Evolutionary conservation across 2,888 invertebrate species (phyloP), one percentile per base, ranked within the genome.

Genomic region (Hyposoter dolosus): DNA sequence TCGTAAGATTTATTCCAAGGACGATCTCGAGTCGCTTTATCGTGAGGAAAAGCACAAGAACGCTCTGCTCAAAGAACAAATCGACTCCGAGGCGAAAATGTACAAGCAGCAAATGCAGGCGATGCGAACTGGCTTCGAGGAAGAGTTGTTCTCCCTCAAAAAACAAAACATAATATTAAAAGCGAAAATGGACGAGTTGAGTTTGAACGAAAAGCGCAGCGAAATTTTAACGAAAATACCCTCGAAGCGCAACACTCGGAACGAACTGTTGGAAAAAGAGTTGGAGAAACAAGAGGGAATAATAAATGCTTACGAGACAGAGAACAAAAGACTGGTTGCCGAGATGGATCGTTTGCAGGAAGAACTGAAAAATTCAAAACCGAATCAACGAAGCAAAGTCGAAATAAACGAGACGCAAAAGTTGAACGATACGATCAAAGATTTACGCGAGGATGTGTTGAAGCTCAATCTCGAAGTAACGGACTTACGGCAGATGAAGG

Each of bases 151-250:
- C 78, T 85, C 91, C 0, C 72, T 94, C 1, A 94, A 93, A 53
- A 94, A 93, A 43, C 92, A 93, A 69, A 94, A 93, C 72, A 93
- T 93, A 9, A 88, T 93, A 74, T 83, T 94, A 19, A 93, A 93
- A 74, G 90, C 93, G 0, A 93, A 93, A 81, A 83, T 93, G 0
- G 94, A 94, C 63, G 93, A 94, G 40, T 75, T 92, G 0, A 86
- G 89, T 3, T 60, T 92, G 74, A 91, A 88, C 35, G 92, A 92
- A 19, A 91, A 87, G 17, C 88, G 89, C 3, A 40, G 82, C 0
- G 91, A 91, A 5, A 19, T 87, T 23, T 82, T 75, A 15, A 53
- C 84, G 0, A 68, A 53, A 28, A 19, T 50, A 3, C 82, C 28
- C 15, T n/a, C 69, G 19, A 90, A 88, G n/a, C 89, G 90, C 17